Evolutionary conservation across 2,888 invertebrate genomes (phyloP).

Genomic region (Oxyteleia sp.): DNA sequence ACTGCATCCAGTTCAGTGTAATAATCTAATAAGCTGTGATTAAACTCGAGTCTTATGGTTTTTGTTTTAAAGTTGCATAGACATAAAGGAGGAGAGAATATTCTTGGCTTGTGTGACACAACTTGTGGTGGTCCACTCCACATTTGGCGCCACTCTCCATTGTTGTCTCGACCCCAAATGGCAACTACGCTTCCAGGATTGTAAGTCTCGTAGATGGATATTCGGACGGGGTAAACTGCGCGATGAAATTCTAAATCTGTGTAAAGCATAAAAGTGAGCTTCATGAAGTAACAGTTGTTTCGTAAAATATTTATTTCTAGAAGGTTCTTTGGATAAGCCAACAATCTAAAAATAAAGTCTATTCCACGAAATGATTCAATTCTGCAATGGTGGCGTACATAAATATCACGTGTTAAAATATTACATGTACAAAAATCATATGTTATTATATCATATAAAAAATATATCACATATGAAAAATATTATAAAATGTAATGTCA

Average conservation of each 20-base stretch:
- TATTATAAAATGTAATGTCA: too few relatives aligned
- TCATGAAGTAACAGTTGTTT: too few relatives aligned
- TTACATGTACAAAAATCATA: too few relatives aligned
- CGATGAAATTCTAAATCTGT: conserved; percentile 91
- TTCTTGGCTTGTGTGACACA: conserved; percentile 90
- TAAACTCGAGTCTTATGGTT: conserved; percentile 94
- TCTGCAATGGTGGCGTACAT: too few relatives aligned
- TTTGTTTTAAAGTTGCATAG: conserved; percentile 85
- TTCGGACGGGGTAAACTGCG: conserved; percentile 91
- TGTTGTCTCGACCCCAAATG: conserved; percentile 91
- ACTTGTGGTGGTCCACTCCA: conserved; percentile 92
- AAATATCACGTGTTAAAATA: too few relatives aligned
- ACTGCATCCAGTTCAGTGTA: conserved; percentile 97
- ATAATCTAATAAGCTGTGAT: conserved; percentile 93
- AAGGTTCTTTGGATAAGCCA: too few relatives aligned
- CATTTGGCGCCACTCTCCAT: conserved; percentile 91
- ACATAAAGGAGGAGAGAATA: conserved; percentile 91
- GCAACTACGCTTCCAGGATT: conserved; percentile 95
- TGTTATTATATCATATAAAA: too few relatives aligned
- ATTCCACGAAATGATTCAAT: too few relatives aligned
- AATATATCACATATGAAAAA: too few relatives aligned
- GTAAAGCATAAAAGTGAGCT: not conserved
- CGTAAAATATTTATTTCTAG: too few relatives aligned
- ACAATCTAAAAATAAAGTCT: too few relatives aligned
- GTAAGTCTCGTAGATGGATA: conserved; percentile 94